Percentiles rank a stretch among this genome's conserved stretches.
phyloP scores from a whole-genome alignment of 2,113 vertebrate genomes.

The Vimba vimba region DNA sequence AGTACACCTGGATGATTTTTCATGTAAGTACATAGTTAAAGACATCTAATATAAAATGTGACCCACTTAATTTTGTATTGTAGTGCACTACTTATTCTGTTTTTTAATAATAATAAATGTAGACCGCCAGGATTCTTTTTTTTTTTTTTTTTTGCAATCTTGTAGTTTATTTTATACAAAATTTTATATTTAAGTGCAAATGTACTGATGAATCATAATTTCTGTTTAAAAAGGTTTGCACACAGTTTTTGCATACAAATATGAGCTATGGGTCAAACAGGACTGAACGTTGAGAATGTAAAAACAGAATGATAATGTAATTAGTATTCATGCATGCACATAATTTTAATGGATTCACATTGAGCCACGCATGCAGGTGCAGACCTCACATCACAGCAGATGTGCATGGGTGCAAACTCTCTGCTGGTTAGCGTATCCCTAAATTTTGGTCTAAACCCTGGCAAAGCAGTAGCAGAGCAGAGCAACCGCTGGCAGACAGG shows the following conservation, averaged over 20 bases:
- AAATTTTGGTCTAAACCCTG: slow-evolving; percentile 24
- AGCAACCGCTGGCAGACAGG: neutral
- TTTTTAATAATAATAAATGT: neutral
- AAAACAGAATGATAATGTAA: neutral
- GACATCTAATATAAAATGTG: no score
- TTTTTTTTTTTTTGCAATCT: neutral
- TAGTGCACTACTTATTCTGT: neutral
- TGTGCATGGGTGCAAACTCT: neutral
- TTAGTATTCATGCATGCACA: slow-evolving; percentile 27
- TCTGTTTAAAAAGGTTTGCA: neutral
- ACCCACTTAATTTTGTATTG: neutral
- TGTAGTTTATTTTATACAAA: neutral
- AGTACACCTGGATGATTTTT: no score
- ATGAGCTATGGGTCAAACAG: neutral
- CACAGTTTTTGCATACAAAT: neutral
- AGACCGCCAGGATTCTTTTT: neutral
- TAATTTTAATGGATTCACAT: neutral
- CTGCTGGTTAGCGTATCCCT: neutral
- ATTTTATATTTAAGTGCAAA: neutral
- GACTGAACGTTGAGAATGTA: neutral
- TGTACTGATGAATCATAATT: neutral
- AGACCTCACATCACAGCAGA: slow-evolving; percentile 15
- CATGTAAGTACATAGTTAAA: no score
- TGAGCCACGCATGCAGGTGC: slow-evolving; percentile 13
- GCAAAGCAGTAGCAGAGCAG: slow-evolving; percentile 40